These are phyloP conservation scores for Pogonognathellus flavescens DNA, from an alignment of 1,140 invertebrate genomes.

Conservation along the genomic window DNA sequence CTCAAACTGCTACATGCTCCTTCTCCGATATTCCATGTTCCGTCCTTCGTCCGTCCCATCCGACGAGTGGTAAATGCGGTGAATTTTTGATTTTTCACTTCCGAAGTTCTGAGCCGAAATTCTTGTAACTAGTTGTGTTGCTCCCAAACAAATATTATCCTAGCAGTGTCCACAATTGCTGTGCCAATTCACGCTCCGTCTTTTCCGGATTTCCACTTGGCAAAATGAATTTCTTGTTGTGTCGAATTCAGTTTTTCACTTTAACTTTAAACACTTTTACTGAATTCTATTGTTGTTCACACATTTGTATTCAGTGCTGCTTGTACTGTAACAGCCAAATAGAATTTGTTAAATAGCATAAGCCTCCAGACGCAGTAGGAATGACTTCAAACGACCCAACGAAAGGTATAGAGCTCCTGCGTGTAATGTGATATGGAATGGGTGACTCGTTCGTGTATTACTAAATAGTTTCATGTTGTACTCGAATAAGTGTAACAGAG, in stretches of 20 bases:
- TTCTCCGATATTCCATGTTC: background rate
- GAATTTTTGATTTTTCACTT: conserved; percentile 35
- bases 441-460: too few relatives aligned
- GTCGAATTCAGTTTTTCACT: background rate
- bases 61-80: background rate
- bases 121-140: conserved; percentile 22
- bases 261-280: too few relatives aligned
- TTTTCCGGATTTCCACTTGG: background rate
- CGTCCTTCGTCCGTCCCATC: background rate
- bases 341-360: too few relatives aligned
- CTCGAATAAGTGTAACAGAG: too few relatives aligned
- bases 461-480: too few relatives aligned
- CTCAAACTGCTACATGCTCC: background rate
- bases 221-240: background rate
- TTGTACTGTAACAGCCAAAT: too few relatives aligned
- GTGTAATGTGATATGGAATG: too few relatives aligned
- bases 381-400: too few relatives aligned
- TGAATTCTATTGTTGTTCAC: too few relatives aligned
- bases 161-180: background rate
- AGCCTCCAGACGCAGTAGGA: too few relatives aligned
- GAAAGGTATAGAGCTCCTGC: too few relatives aligned
- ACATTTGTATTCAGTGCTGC: too few relatives aligned
- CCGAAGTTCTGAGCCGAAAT: conserved; percentile 11
- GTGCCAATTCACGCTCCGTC: background rate
- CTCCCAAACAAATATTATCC: background rate